Conservation (phyloP, 2,113 vertebrate genomes). For the Notiomystis cincta region DNA sequence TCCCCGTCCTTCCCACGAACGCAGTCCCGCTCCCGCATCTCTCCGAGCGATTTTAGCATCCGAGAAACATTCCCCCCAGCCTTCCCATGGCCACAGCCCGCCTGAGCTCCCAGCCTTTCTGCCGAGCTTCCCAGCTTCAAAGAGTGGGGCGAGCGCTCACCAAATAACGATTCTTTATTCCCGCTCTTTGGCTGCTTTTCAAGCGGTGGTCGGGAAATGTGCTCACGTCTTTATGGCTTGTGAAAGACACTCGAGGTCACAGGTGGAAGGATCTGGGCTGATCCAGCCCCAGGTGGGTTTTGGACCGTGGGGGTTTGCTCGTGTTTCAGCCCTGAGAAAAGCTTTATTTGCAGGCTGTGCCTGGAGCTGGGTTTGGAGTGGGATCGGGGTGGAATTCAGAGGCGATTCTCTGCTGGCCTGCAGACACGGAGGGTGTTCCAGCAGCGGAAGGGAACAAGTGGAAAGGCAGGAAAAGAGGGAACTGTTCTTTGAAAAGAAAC, state of each 20-base stretch:
- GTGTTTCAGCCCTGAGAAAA: neutral
- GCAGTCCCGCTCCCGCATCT: neutral
- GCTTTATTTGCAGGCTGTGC: neutral
- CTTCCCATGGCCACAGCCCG: neutral
- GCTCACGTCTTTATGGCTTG: neutral
- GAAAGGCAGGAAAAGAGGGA: neutral
- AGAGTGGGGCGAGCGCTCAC: neutral
- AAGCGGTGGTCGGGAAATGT: neutral
- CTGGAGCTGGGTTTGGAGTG: neutral
- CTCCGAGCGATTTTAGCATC: conserved; percentile 18
- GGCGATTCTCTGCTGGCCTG: neutral
- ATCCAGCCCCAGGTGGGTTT: neutral
- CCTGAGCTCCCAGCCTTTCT: neutral
- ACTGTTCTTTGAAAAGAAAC: neutral
- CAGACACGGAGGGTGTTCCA: neutral
- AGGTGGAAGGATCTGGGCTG: neutral
- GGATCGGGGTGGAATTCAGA: neutral
- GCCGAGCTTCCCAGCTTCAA: conserved; percentile 41
- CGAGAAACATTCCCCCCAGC: conserved; percentile 20
- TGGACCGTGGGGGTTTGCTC: neutral
- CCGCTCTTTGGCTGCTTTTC: neutral
- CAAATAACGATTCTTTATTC: conserved; percentile 20
- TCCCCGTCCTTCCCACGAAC: neutral
- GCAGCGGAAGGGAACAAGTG: neutral
- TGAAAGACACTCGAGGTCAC: neutral